Percentiles rank a stretch among this genome's conserved stretches.
These are phyloP conservation scores for Urocynchramus pylzowi DNA, from an alignment of 2,113 vertebrate species.

Conservation along the genomic window DNA sequence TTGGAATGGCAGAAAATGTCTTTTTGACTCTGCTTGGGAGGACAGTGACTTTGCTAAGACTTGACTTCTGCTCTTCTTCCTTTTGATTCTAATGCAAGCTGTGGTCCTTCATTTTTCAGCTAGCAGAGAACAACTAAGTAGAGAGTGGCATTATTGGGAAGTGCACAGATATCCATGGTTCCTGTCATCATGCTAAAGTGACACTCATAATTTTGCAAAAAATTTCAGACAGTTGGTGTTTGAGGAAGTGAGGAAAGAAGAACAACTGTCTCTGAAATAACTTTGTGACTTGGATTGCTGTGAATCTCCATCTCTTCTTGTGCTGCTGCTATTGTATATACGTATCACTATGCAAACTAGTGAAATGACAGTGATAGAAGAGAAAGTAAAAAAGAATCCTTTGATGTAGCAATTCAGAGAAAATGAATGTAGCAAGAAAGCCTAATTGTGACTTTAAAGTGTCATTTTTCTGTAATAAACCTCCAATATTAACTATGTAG, in stretches of 20 bases:
- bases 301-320: background rate
- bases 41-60: background rate
- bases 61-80: background rate
- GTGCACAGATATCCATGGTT: background rate
- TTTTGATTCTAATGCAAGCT: background rate
- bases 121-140: background rate
- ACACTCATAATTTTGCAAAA: background rate
- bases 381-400: background rate
- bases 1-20: background rate
- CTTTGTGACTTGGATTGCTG: rapidly evolving
- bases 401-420: background rate
- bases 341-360: background rate
- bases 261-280: background rate
- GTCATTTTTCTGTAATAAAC: background rate
- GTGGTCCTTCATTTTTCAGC: background rate
- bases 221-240: background rate
- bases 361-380: background rate
- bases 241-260: background rate
- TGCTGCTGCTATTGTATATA: background rate
- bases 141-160: background rate
- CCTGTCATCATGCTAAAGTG: background rate
- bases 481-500: background rate
- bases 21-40: background rate
- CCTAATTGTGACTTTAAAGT: background rate
- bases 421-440: background rate